Evolutionary conservation across 2,113 vertebrate genomes (phyloP), one percentile per base, ranked within the genome.

Genomic region (Bubo blakistoni): DNA sequence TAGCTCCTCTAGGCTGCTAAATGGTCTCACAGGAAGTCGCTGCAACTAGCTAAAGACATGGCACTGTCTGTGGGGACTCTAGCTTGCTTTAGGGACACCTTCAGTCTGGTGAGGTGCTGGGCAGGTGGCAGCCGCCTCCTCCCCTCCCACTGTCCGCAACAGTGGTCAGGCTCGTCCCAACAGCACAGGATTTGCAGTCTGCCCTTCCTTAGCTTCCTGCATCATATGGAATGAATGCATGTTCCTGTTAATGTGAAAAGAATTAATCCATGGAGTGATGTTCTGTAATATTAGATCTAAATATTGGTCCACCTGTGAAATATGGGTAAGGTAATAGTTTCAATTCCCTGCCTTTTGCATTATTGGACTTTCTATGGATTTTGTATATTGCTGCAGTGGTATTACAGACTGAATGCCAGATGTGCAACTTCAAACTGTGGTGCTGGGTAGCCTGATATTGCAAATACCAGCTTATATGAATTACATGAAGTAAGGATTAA

Each of bases 171-270:
- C 22, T 73, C 0, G 1, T 70, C 54, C 27, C 15, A 70, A 8
- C 38, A 62, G 40, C 14, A 10, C 0, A 14, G 59, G 16, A 30
- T 44, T 46, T 67, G 13, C 30, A 82, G 24, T 26, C 20, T 44
- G 13, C 14, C 8, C 6, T 80, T 80, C n/a, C 42, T 66, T 20
- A 34, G 26, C 51, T 62, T 90, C 67, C 63, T 63, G 26, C 38
- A 2, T 46, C 7, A 2, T 34, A 15, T 0, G 4, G 20, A 5
- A 4, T 8, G 54, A 77, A 9, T 15, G 16, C 11, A 2, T 9
- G 13, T n/a, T 70, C 30, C 13, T 65, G 32, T 40, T 70, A 27
- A 63, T 34, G 27, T 29, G 47, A 71, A 49, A 19, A 19, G 26
- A 73, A n/a, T 83, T 80, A 70, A 51, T 32, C n/a, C 17, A 2